Base-by-base conservation (phyloP, 1,140 invertebrate species). In the Drosophila eugracilis region DNA sequence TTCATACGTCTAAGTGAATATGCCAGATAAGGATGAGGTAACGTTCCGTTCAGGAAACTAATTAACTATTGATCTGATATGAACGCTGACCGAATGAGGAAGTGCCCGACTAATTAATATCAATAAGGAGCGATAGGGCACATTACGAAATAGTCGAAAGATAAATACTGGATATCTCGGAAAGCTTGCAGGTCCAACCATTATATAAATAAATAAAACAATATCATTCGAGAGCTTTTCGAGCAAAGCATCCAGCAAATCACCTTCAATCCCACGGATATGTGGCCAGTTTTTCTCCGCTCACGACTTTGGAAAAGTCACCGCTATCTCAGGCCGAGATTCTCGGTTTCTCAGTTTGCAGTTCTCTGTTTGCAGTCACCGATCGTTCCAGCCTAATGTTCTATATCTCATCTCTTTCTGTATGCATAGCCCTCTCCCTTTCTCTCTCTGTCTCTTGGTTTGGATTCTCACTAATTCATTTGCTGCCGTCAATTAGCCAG, bases 1-100 rank as follows among this genome's bases (percentile, higher is more conserved):
- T 88, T 88, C 81, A 62, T 55, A 49, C 42, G 42, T 53, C 42
- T 73, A 41, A 44, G 39, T 52, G 34, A 55, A 75, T 67, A 75
- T 75, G 73, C 59, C 69, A 24, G 70, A 75, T 57, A 76, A 75
- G 60, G 80, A 84, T 86, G 80, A 84, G 80, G 80, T 84, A 84
- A 84, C 39, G 36, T n/a, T 39, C 14, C 19, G 28, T 28, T 15
- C 9, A 39, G 34, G 47, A 34, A 67, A 52, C 45, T 48, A 73
- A 73, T 73, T 69, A 69, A 67, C 30, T 53, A 67, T 60, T 47
- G 28, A 19, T 17, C 60, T 22, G 65, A 69, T 69, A 53, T n/a
- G n/a, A n/a, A n/a, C n/a, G 3, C 15, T 30, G 57, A 39, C 60
- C 19, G 34, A 14, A 17, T n/a, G 44, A 36, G 60, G 62, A 69